phyloP scores from a whole-genome alignment of 2,888 invertebrate genomes.

The Euzophera pinguis region DNA sequence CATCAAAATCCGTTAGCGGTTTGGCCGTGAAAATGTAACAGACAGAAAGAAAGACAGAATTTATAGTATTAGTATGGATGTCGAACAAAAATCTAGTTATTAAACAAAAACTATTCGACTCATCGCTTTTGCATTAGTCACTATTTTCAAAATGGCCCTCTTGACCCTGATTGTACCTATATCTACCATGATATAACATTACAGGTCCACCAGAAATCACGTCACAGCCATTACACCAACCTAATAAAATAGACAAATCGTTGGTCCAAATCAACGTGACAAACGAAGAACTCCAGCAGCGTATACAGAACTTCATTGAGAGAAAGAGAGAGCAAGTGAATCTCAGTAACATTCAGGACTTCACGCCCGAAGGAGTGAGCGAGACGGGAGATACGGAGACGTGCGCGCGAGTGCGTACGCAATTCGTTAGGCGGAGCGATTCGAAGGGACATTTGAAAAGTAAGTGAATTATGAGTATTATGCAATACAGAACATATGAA shows the following conservation, averaged over 20 bases:
- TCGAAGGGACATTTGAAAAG: conserved; percentile 91
- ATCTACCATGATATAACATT: too few relatives aligned
- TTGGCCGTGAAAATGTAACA: too few relatives aligned
- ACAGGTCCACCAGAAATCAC: conserved; percentile 18
- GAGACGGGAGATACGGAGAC: conserved; percentile 71
- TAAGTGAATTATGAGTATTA: conserved; percentile 54
- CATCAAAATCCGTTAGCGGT: too few relatives aligned
- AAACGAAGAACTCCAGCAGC: conserved; percentile 81
- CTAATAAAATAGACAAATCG: conserved; percentile 42
- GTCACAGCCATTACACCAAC: conserved; percentile 23
- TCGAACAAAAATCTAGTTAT: too few relatives aligned
- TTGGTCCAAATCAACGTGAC: conserved; percentile 85
- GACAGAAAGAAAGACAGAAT: too few relatives aligned
- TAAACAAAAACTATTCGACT: too few relatives aligned
- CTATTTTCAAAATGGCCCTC: too few relatives aligned
- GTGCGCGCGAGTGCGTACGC: conserved; percentile 89
- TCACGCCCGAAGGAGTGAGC: conserved; percentile 71
- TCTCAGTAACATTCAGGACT: conserved; percentile 86
- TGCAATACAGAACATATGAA: too few relatives aligned
- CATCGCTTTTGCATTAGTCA: too few relatives aligned
- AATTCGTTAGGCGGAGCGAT: conserved; percentile 84
- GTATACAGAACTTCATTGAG: conserved; percentile 87
- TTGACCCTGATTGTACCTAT: too few relatives aligned
- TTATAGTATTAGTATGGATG: too few relatives aligned
- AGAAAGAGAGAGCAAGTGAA: conserved; percentile 87